Evolutionary conservation across 2,797 vertebrate species (phyloP), one percentile per base, ranked within the genome.

Genomic region (Ambastaia sidthimunki): DNA sequence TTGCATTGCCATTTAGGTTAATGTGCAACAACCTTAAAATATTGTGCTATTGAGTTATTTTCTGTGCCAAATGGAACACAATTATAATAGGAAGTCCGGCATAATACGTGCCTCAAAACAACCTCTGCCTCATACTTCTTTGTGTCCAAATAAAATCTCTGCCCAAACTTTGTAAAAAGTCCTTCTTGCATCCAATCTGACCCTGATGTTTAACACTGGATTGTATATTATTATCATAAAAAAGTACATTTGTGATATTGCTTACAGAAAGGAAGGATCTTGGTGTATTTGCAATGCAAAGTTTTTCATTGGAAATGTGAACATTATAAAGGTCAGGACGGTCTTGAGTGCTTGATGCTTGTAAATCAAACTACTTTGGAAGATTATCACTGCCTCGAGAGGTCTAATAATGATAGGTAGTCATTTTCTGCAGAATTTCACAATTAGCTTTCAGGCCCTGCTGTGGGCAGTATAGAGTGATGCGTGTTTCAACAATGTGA

Each of bases 401-500:
- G 59, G 67, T 23, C 41, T 74, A 60, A 48, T 62, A 71, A 80
- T 86, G 82, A 87, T 82, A 74, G 78, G 78, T 80, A 80, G 81
- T 86, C 73, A 88, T 88, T 90, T 87, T 84, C 80, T 85, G 76
- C 57, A 71, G 54, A 55, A 80, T 84, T 86, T 80, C 71, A 84
- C 80, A 86, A 86, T 87, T 74, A 87, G 84, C 71, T 59, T 63
- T 78, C 68, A 71, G 69, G 70, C 59, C 76, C 77, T 86, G 52
- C 63, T 74, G 34, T 67, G 41, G 62, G 70, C 16, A 52, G 73
- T 67, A 71, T 69, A 85, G 79, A 78, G 62, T 68, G 57, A 48
- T 66, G 74, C 75, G 75, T 28, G 54, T 59, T 76, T 83, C 71
- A 72, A 78, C 76, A 67, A 74, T 74, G 48, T 44, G 69, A 74